These are phyloP conservation scores for Haplochromis burtoni DNA, from an alignment of 2,113 vertebrate genomes.

Conservation along the genomic window DNA sequence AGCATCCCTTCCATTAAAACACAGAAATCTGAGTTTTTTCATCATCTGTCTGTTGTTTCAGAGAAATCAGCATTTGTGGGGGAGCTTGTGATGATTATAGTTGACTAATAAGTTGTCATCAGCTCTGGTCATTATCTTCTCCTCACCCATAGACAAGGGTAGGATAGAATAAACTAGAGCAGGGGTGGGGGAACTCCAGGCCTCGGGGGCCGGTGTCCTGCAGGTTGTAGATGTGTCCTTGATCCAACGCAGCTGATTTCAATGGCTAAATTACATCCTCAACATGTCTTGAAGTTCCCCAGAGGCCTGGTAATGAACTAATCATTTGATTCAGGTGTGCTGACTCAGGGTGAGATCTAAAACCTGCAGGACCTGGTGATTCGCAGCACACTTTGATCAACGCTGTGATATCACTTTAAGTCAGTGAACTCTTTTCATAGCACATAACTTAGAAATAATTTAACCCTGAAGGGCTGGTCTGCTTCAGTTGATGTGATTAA, in stretches of 20 bases:
- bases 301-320: neutral
- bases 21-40: neutral
- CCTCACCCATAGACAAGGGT: neutral
- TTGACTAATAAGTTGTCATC: neutral
- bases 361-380: neutral
- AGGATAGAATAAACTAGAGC: neutral
- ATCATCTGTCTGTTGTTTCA: neutral
- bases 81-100: neutral
- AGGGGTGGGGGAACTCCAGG: neutral
- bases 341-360: neutral
- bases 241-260: neutral
- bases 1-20: neutral
- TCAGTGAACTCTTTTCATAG: neutral
- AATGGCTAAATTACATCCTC: accelerated
- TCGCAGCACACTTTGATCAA: neutral
- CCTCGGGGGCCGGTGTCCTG: neutral
- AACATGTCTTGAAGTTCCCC: neutral
- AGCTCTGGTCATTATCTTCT: neutral
- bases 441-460: conserved; percentile 17
- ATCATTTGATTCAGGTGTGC: neutral
- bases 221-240: neutral
- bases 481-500: conserved; percentile 41
- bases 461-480: neutral
- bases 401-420: neutral
- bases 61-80: neutral